Percentiles rank a stretch among this genome's conserved stretches.
Conservation (phyloP, 2,888 invertebrate genomes). For the Plagodis pulveraria region DNA sequence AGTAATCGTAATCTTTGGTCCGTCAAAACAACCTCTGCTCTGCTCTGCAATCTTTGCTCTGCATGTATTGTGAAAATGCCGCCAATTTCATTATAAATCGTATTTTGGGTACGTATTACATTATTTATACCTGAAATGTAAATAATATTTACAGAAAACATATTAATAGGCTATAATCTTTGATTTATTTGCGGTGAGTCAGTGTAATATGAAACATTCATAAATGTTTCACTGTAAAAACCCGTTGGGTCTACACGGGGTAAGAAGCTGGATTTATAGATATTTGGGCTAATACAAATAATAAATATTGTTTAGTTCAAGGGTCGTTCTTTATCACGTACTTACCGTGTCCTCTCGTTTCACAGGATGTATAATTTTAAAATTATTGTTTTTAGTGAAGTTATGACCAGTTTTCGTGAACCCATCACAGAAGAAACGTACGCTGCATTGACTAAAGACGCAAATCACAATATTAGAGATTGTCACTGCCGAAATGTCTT, state of each 20-base stretch:
- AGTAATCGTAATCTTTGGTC: too few species aligned
- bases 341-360: not conserved
- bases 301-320: not conserved
- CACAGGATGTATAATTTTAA: not conserved
- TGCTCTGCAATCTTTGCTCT: too few species aligned
- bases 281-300: not conserved
- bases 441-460: constrained; percentile 25
- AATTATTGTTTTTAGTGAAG: constrained; percentile 58
- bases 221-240: too few species aligned
- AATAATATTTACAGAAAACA: too few species aligned
- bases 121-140: too few species aligned
- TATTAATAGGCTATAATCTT: too few species aligned
- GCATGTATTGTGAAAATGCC: constrained; percentile 43
- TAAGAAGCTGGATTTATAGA: not conserved
- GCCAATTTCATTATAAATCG: constrained; percentile 53
- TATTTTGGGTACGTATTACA: constrained; percentile 43
- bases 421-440: constrained; percentile 39
- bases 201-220: too few species aligned
- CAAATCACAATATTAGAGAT: constrained; percentile 35
- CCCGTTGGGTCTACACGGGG: too few species aligned
- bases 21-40: too few species aligned
- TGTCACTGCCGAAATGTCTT: constrained; percentile 46
- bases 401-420: constrained; percentile 66
- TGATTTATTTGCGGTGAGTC: too few species aligned
- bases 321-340: not conserved